Base-by-base conservation (phyloP, 2,888 invertebrate genomes). In the Drosophila picticornis region DNA sequence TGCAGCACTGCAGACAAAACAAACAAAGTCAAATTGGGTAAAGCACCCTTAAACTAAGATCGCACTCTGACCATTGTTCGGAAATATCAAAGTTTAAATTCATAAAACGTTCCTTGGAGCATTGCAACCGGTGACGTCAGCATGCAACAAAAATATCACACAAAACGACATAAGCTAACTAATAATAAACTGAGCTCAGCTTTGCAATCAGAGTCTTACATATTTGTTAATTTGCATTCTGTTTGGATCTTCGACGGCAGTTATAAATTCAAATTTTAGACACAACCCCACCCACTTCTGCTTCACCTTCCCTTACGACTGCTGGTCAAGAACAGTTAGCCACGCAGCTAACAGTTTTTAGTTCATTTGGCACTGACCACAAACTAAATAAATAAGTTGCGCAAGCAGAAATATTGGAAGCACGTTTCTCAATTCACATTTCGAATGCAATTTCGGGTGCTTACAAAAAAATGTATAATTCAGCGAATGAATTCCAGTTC, bases 81-180 rank as follows among this genome's bases (percentile, higher is more conserved):
- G 29, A 85, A 84, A 84, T 85, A 88, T 70, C 83, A 83, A 81
- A 88, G 84, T 81, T 88, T 59, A 88, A 75, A 38, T 72, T 56
- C 72, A 75, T 76, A 88, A 88, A 83, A 66, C 62, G 66, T 29
- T 59, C 68, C 75, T 63, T 48, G 51, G 78, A 51, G 60, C 48
- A 27, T 55, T 38, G 53, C 52, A 27, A 56, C 40, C 22, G 31
- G 64, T 56, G 56, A 56, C 38, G 56, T 56, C 56, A 56, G n/a
- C 13, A 19, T 19, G 19, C 55, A 38, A 38, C 7, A 36, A 55
- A 36, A 27, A 19, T 10, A 55, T 1, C 32, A 4, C 55, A 55
- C n/a, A 11, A 38, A 51, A 63, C 27, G 32, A 27, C 27, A 16
- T 11, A 29, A 57, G 1, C 57, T 16, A 43, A 10, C 29, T n/a